These are phyloP conservation scores for Hemichromis elongatus DNA, from an alignment of 2,113 vertebrate species.

Conservation along the genomic window DNA sequence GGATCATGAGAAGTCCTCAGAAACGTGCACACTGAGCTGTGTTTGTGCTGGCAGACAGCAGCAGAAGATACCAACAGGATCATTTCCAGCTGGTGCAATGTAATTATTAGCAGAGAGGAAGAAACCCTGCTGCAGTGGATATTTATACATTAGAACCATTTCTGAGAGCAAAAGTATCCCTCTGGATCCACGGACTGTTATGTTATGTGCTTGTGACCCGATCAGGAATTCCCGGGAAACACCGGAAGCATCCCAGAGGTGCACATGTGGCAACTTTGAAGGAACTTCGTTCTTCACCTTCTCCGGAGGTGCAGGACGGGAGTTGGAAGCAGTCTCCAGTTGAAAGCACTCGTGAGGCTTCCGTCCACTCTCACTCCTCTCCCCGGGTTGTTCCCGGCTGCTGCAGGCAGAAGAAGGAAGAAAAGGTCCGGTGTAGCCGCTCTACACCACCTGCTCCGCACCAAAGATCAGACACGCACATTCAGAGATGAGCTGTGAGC, in stretches of 20 bases:
- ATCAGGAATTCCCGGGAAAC: neutral
- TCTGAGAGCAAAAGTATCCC: neutral
- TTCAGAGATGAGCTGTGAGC: neutral
- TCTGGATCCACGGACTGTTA: neutral
- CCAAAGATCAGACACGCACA: neutral
- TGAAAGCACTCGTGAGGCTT: neutral
- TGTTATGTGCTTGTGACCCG: neutral
- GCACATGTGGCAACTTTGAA: neutral
- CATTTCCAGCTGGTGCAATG: neutral
- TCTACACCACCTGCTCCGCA: neutral
- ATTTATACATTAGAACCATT: neutral
- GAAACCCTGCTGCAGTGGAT: neutral
- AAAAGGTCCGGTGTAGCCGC: neutral
- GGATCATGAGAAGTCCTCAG: neutral
- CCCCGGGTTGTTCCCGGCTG: neutral
- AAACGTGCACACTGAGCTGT: neutral
- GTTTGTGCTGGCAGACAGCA: neutral
- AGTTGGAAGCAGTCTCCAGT: neutral
- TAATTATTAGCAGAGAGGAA: neutral
- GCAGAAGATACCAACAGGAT: neutral
- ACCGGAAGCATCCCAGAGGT: neutral
- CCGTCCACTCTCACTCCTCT: neutral
- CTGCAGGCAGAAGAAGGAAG: neutral
- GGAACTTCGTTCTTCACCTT: fast-evolving
- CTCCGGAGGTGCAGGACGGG: neutral